These are phyloP conservation scores for Pelobates fuscus DNA, from an alignment of 2,113 vertebrate genomes.

Conservation along the genomic window DNA sequence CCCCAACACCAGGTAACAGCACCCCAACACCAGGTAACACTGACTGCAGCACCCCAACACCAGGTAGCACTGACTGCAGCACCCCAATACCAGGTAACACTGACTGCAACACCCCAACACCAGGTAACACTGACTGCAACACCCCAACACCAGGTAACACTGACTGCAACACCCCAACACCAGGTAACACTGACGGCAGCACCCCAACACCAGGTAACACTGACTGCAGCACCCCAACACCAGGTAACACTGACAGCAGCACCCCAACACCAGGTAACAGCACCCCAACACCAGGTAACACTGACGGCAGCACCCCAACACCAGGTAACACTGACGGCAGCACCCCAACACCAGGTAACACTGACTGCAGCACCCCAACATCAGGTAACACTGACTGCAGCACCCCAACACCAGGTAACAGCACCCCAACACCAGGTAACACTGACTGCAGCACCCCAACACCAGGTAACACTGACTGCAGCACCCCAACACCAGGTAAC, in stretches of 20 bases:
- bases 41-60: neutral
- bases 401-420: neutral
- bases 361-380: neutral
- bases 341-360: neutral
- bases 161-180: neutral
- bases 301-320: neutral
- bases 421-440: neutral
- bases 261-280: neutral
- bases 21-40: neutral
- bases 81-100: no score
- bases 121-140: neutral
- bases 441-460: neutral
- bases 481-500: neutral
- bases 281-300: neutral
- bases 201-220: neutral
- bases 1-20: neutral
- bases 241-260: neutral
- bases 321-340: neutral
- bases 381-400: neutral
- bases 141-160: neutral
- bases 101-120: neutral
- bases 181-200: neutral
- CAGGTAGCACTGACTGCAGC: neutral
- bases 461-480: constrained; percentile 3
- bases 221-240: neutral